These are phyloP conservation scores for Corvus hawaiiensis DNA, from an alignment of 2,113 vertebrate species.

Conservation along the genomic window DNA sequence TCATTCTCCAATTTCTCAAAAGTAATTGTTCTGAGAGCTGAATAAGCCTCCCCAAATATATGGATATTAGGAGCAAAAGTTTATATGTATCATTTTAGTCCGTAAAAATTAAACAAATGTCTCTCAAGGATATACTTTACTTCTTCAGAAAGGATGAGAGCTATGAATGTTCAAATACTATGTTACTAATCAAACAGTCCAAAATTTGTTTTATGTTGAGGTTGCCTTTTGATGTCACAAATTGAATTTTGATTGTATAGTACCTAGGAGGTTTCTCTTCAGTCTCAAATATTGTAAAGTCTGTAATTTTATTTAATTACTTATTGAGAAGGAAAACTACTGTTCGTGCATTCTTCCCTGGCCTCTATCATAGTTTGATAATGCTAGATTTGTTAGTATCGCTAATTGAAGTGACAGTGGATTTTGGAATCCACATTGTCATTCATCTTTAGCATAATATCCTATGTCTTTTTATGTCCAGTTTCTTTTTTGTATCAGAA, in stretches of 20 bases:
- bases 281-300: not conserved
- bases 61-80: not conserved
- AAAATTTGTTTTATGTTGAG: not conserved
- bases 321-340: not conserved
- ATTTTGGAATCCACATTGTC: not conserved
- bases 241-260: not conserved
- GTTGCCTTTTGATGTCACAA: not conserved
- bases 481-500: not conserved
- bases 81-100: not conserved
- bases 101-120: not conserved
- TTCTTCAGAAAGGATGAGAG: not conserved
- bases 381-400: not conserved
- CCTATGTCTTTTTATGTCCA: not conserved
- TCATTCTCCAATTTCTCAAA: not conserved
- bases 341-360: not conserved
- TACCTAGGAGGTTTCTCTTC: not conserved
- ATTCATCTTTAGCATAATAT: not conserved
- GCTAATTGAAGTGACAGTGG: not conserved
- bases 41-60: not conserved
- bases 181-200: not conserved
- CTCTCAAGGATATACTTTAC: not conserved
- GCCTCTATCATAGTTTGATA: not conserved
- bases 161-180: not conserved
- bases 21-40: not conserved
- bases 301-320: not conserved